These are phyloP conservation scores for Protonemura montana DNA, from an alignment of 2,888 invertebrate species.

Conservation along the genomic window DNA sequence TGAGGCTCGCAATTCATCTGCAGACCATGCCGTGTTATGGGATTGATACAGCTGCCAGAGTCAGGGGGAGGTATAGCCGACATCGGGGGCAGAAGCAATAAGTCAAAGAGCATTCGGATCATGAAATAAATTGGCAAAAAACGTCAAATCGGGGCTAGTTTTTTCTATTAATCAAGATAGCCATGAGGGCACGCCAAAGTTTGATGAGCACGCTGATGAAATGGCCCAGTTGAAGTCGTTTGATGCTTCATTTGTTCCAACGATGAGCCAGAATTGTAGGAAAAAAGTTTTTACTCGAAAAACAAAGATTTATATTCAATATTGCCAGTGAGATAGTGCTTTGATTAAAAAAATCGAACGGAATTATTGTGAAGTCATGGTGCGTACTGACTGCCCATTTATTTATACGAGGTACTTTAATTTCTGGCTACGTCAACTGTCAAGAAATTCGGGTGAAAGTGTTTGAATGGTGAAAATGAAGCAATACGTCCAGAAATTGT, in stretches of 20 bases:
- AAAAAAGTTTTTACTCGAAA: not conserved
- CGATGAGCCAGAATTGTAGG: not conserved
- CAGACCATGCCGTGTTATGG: too few species aligned
- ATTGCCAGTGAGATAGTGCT: too few species aligned
- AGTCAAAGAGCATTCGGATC: not conserved
- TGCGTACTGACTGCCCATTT: too few species aligned
- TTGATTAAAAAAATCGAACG: too few species aligned
- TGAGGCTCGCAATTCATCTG: too few species aligned
- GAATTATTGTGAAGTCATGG: too few species aligned
- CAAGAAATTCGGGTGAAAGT: too few species aligned
- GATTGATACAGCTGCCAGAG: not conserved
- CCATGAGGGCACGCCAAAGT: not conserved
- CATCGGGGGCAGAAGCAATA: not conserved
- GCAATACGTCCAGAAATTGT: too few species aligned
- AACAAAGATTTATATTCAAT: not conserved
- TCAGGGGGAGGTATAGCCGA: not conserved
- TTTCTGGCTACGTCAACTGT: too few species aligned
- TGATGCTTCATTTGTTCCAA: not conserved
- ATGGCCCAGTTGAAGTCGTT: not conserved
- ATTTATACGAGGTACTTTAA: too few species aligned
- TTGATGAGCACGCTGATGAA: not conserved
- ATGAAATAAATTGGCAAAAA: not conserved
- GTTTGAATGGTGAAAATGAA: too few species aligned
- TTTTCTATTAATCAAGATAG: conserved; percentile 1
- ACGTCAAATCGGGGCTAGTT: not conserved